Base-by-base conservation (phyloP, 2,888 invertebrate genomes). In the Agrypnus murinus region DNA sequence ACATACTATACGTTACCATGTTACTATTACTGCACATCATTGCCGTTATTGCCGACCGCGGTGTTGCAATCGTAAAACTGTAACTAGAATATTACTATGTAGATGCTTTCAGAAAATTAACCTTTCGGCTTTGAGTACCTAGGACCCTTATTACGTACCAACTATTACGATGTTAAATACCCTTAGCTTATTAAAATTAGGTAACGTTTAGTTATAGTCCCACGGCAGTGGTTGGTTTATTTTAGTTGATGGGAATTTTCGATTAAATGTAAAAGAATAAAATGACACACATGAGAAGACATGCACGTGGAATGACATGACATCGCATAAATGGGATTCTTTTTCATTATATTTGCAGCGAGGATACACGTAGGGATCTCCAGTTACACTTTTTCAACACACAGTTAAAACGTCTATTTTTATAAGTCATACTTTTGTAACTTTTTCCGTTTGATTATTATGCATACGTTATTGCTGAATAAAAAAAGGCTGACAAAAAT, bases 101-200 rank as follows among this genome's bases (percentile, higher is more conserved):
- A 17, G 46, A 46, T 25, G 31, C 50, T 50, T 50, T 50, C 31
- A 19, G 31, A 50, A 50, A 50, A 50, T 50, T 50, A 50, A 50
- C 50, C 50, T 17, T 50, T 25, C 31, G 10, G 3, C 12, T 25
- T 25, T 25, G 46, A 25, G 19, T 25, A 25, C 43, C 43, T 15
- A 4, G 8, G 15, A 43, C 43, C 43, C 43, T 43, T 40, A 40
- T 43, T 43, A 43, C 5, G 43, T 43, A 15, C 15, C 4, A 43
- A 43, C 43, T 7, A 4, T 7, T 43, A 14, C 14, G 43, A 7
- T 43, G 15, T 12, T 15, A 8, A 14, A 43, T 15, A 8, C 15
- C 15, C 4, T 43, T 43, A 14, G 4, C 43, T 43, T 43, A 14
- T 43, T 43, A 3, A 43, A 43, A 15, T 15, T 43, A 14, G 12